These are phyloP conservation scores for Hirtodrosophila cameraria DNA, from an alignment of 2,888 invertebrate genomes.

Conservation along the genomic window DNA sequence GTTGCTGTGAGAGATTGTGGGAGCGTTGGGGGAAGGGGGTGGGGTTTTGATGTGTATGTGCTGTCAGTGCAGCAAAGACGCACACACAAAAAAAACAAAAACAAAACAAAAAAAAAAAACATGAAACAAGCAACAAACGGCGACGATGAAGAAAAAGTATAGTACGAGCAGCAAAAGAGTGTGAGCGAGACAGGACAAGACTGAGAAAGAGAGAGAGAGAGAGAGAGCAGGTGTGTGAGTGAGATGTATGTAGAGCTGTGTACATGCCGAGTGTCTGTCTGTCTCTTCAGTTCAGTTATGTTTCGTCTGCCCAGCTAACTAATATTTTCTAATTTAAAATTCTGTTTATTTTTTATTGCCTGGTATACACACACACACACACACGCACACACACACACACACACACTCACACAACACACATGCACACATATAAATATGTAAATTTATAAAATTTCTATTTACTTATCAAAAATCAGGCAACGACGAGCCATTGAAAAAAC, in stretches of 20 bases:
- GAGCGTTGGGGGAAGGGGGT: background rate
- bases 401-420: background rate
- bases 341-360: slow-evolving; percentile 79
- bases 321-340: slow-evolving; percentile 80
- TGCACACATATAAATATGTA: slow-evolving; percentile 55
- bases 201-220: background rate
- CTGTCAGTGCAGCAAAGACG: slow-evolving; percentile 49
- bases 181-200: background rate
- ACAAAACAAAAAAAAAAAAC: slow-evolving; percentile 10
- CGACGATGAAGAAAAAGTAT: slow-evolving; percentile 45
- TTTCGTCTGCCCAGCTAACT: slow-evolving; percentile 62
- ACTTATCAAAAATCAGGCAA: slow-evolving; percentile 78
- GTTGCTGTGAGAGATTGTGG: slow-evolving; percentile 36
- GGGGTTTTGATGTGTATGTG: slow-evolving; percentile 3
- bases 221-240: slow-evolving; percentile 14
- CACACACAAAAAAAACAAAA: slow-evolving; percentile 35
- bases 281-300: slow-evolving; percentile 29
- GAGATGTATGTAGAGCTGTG: slow-evolving; percentile 40
- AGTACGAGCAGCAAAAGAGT: slow-evolving; percentile 12
- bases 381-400: background rate
- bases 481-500: slow-evolving; percentile 64
- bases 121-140: slow-evolving; percentile 24
- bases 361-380: slow-evolving; percentile 14
- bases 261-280: slow-evolving; percentile 39
- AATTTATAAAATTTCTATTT: slow-evolving; percentile 78